These are phyloP conservation scores for Autographa gamma DNA, from an alignment of 2,888 invertebrate species.

Conservation along the genomic window DNA sequence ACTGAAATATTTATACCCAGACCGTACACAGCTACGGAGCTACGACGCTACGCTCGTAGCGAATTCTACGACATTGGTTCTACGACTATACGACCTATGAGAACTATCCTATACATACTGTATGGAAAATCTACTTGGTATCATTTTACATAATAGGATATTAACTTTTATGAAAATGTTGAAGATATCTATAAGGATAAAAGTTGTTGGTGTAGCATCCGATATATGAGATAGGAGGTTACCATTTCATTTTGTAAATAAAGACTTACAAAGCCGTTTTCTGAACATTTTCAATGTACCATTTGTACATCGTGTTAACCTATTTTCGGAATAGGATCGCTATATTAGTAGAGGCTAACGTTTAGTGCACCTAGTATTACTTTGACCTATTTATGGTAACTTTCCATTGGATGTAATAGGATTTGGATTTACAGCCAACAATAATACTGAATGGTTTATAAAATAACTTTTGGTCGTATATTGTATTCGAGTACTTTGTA, in stretches of 20 bases:
- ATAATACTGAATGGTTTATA: neutral
- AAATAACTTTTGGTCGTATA: too few relatives aligned
- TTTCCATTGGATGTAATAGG: neutral
- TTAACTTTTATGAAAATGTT: conserved; percentile 39
- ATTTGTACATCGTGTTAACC: neutral
- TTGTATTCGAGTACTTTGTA: too few relatives aligned
- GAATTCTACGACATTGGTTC: conserved; percentile 73
- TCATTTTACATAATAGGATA: conserved; percentile 35
- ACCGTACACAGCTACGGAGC: conserved; percentile 69
- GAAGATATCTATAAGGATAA: conserved; percentile 9
- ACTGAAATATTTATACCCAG: conserved; percentile 85
- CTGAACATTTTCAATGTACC: neutral
- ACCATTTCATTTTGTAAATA: conserved; percentile 1
- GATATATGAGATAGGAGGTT: neutral
- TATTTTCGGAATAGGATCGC: conserved; percentile 1
- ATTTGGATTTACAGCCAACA: neutral
- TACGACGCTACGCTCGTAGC: conserved; percentile 67
- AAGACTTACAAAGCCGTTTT: neutral
- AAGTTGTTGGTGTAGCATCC: conserved; percentile 3
- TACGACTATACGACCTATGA: conserved; percentile 58
- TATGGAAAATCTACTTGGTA: conserved; percentile 39
- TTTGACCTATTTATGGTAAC: neutral
- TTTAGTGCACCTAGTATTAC: neutral
- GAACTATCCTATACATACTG: conserved; percentile 41
- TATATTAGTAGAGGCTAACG: neutral